Evolutionary conservation across 2,113 vertebrate genomes (phyloP).

Genomic region (Lophius piscatorius): DNA sequence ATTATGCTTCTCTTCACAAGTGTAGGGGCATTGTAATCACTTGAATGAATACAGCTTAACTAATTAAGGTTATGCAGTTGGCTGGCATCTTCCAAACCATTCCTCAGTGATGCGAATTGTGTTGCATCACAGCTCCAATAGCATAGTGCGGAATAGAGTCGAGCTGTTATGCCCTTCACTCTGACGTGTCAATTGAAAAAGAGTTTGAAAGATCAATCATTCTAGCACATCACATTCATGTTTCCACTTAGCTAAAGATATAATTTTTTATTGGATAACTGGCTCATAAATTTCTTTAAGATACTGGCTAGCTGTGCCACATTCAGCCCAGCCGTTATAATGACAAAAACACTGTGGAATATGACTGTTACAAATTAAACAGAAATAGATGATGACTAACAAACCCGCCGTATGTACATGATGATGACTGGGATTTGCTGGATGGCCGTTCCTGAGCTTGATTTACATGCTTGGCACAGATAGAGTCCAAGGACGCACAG

Average conservation of each 20-base stretch:
- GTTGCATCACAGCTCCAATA: slow-evolving; percentile 44
- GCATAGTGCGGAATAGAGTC: slow-evolving; percentile 29
- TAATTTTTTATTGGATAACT: slow-evolving; percentile 37
- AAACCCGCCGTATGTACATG: slow-evolving; percentile 47
- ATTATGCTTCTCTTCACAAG: slow-evolving; percentile 73
- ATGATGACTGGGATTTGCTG: slow-evolving; percentile 52
- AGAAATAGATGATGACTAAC: slow-evolving; percentile 56
- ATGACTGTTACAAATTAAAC: slow-evolving; percentile 45
- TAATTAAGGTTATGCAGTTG: slow-evolving; percentile 77
- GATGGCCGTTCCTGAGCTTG: slow-evolving; percentile 38
- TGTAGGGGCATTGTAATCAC: slow-evolving; percentile 71
- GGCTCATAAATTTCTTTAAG: slow-evolving; percentile 42
- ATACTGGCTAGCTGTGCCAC: slow-evolving; percentile 5
- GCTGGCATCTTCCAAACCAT: slow-evolving; percentile 72
- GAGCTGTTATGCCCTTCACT: slow-evolving; percentile 32
- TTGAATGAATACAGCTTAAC: slow-evolving; percentile 75
- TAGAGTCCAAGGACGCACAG: slow-evolving; percentile 60
- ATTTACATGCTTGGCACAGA: slow-evolving; percentile 63
- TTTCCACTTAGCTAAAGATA: slow-evolving; percentile 45
- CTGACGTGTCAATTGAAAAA: slow-evolving; percentile 42
- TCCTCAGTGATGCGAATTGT: slow-evolving; percentile 51
- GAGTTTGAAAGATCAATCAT: slow-evolving; percentile 43
- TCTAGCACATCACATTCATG: slow-evolving; percentile 28
- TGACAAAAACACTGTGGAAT: slow-evolving; percentile 43
- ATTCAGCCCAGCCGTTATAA: slow-evolving; percentile 29